phyloP scores from a whole-genome alignment of 2,797 vertebrate species.

The Eulemur rubriventer region DNA sequence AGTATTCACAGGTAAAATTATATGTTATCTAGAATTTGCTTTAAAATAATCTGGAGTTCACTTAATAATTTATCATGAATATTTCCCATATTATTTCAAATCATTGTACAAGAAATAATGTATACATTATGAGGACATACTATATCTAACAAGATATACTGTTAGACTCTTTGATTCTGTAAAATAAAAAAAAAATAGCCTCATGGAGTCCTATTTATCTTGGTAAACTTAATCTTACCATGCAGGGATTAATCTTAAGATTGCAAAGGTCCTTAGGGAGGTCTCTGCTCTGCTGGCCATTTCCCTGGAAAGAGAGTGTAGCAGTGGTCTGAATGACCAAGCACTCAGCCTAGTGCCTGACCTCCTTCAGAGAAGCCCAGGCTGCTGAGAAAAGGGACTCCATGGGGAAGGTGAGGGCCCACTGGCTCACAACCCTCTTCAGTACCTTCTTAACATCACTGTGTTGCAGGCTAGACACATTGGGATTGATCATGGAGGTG shows the following conservation, averaged over 20 bases:
- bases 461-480: constrained; percentile 53
- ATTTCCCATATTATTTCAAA: neutral
- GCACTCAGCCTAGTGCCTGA: neutral
- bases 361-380: neutral
- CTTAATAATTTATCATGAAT: neutral
- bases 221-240: neutral
- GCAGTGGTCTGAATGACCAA: neutral
- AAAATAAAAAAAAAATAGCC: neutral
- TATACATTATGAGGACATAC: neutral
- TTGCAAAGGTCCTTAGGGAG: neutral
- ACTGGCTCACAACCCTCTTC: neutral
- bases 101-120: neutral
- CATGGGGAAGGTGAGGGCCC: neutral
- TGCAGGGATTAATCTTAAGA: neutral
- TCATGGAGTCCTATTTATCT: neutral
- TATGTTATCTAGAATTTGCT: too few species aligned
- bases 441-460: constrained; percentile 50
- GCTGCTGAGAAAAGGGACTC: neutral
- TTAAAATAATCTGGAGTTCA: too few species aligned
- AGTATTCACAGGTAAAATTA: too few species aligned
- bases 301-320: neutral
- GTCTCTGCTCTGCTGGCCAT: neutral
- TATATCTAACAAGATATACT: neutral
- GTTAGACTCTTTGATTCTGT: neutral
- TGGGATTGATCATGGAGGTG: constrained; percentile 37